Conservation (phyloP, 2,888 invertebrate genomes). For the Drosophila anomelani region DNA sequence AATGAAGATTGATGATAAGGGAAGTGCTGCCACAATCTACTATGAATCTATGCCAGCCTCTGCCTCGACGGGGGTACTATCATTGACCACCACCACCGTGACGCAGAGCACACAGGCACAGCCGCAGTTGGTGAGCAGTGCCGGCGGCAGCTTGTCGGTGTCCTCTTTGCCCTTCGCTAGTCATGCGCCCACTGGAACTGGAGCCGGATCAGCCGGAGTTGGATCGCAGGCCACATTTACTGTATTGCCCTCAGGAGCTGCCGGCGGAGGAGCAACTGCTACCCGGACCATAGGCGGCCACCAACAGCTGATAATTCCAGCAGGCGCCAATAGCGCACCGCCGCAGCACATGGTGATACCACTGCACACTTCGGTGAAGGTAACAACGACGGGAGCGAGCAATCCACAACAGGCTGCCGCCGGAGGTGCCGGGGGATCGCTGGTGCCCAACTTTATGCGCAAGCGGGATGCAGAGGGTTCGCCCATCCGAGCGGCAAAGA, state of each 20-base stretch:
- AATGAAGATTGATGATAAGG: conserved; percentile 54
- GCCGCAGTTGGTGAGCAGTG: conserved; percentile 66
- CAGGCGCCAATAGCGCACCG: conserved; percentile 42
- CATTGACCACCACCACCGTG: conserved; percentile 83
- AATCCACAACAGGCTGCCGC: conserved; percentile 57
- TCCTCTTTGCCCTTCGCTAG: conserved; percentile 81
- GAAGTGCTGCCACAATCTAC: conserved; percentile 84
- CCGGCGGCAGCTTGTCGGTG: conserved; percentile 67
- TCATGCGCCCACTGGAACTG: conserved; percentile 53
- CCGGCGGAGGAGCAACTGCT: conserved; percentile 52
- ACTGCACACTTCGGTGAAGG: conserved; percentile 81
- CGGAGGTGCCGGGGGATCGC: conserved; percentile 29
- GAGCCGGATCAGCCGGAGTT: conserved; percentile 46
- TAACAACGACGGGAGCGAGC: conserved; percentile 74
- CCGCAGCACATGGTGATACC: conserved; percentile 83
- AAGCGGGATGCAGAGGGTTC: conserved; percentile 93
- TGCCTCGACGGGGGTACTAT: conserved; percentile 83
- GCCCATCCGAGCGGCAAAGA: conserved; percentile 88
- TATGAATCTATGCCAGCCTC: conserved; percentile 84
- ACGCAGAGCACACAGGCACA: conserved; percentile 79
- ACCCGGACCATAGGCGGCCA: conserved; percentile 81
- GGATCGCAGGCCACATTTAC: conserved; percentile 83
- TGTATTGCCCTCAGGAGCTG: conserved; percentile 79
- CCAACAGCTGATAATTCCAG: conserved; percentile 73
- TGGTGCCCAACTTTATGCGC: conserved; percentile 88